These are phyloP conservation scores for Takifugu rubripes DNA, from an alignment of 2,797 vertebrate species.

Conservation along the genomic window DNA sequence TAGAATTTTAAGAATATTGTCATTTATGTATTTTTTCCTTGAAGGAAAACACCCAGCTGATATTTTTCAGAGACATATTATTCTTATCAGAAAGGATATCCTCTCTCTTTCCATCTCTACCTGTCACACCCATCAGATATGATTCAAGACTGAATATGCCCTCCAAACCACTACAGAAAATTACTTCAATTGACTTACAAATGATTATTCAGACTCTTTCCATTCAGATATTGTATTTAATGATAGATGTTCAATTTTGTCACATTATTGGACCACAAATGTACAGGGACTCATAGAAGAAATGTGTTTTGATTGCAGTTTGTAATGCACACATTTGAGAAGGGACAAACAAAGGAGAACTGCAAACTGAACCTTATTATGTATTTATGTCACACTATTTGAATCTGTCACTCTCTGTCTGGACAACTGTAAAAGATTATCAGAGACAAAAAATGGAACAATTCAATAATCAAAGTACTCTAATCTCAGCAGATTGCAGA, in stretches of 20 bases:
- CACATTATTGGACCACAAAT: too few relatives aligned
- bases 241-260: too few relatives aligned
- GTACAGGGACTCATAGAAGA: too few relatives aligned
- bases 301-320: too few relatives aligned
- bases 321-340: not conserved
- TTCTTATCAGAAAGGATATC: not conserved
- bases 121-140: not conserved
- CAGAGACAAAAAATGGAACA: not conserved
- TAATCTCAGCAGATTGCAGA: not conserved
- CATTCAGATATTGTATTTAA: too few relatives aligned
- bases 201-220: too few relatives aligned
- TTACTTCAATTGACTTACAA: too few relatives aligned
- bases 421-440: not conserved
- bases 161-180: too few relatives aligned
- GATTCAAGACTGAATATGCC: too few relatives aligned
- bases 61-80: not conserved
- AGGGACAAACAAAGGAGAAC: not conserved
- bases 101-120: not conserved
- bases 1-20: not conserved
- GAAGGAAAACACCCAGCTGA: not conserved
- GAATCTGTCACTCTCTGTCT: not conserved
- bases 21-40: not conserved
- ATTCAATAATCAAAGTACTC: not conserved
- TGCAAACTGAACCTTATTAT: constrained; percentile 1
- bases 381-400: not conserved